Percentiles rank a stretch among this genome's conserved stretches.
These are phyloP conservation scores for Sthenelais limicola DNA, from an alignment of 2,888 invertebrate genomes.

Conservation along the genomic window DNA sequence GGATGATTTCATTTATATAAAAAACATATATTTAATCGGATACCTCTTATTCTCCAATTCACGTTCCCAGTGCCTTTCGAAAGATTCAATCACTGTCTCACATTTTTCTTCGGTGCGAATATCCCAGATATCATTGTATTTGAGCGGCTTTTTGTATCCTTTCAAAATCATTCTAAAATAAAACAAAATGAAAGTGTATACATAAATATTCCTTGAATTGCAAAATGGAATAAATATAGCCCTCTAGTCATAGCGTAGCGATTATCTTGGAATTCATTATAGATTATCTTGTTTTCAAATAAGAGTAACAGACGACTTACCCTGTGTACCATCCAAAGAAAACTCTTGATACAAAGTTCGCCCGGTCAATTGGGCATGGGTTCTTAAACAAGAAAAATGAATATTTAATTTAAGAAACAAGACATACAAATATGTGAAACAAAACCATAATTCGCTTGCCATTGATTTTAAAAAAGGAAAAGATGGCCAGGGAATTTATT, in stretches of 20 bases:
- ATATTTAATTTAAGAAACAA: background rate
- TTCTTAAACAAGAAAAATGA: constrained; percentile 16
- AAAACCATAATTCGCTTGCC: background rate
- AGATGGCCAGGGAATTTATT: too few relatives aligned
- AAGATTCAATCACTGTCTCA: constrained; percentile 34
- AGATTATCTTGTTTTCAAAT: too few relatives aligned
- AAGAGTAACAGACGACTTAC: constrained; percentile 50
- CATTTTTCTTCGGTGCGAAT: constrained; percentile 44
- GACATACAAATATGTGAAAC: background rate
- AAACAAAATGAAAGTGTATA: background rate
- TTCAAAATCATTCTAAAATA: constrained; percentile 47
- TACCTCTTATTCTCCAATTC: constrained; percentile 40
- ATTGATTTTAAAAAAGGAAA: background rate
- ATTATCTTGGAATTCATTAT: too few relatives aligned
- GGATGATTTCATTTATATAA: too few relatives aligned
- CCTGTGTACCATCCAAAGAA: constrained; percentile 48
- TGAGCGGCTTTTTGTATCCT: constrained; percentile 47
- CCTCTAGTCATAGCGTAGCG: too few relatives aligned
- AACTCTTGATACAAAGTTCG: constrained; percentile 45
- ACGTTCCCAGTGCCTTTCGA: constrained; percentile 47
- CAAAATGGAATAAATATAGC: too few relatives aligned
- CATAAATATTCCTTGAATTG: too few relatives aligned
- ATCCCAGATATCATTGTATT: constrained; percentile 48
- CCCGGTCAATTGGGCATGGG: constrained; percentile 45
- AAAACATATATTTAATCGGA: too few relatives aligned